A percentile compares a stretch with the other conserved stretches of the same genome.
Evolutionary conservation across 2,113 vertebrate species (phyloP).

Genomic region (human): GRCh38 chr9:9155501-9156000

Average conservation of each 20-base stretch:
- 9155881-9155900: no score
- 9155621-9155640: background rate
- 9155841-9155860: background rate
- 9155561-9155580: background rate
- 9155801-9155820: background rate
- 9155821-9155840: background rate
- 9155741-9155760: background rate
- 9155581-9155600: background rate
- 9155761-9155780: background rate
- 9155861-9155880: background rate
- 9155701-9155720: background rate
- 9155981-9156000: background rate
- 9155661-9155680: background rate
- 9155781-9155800: background rate
- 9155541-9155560: background rate
- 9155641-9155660: background rate
- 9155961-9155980: background rate
- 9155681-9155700: background rate
- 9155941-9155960: background rate
- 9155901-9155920: fast-evolving
- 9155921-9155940: background rate
- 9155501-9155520: background rate
- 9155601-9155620: background rate
- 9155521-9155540: background rate
- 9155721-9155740: background rate